phyloP scores from a whole-genome alignment of 2,888 invertebrate genomes.

The Pterostichus niger region DNA sequence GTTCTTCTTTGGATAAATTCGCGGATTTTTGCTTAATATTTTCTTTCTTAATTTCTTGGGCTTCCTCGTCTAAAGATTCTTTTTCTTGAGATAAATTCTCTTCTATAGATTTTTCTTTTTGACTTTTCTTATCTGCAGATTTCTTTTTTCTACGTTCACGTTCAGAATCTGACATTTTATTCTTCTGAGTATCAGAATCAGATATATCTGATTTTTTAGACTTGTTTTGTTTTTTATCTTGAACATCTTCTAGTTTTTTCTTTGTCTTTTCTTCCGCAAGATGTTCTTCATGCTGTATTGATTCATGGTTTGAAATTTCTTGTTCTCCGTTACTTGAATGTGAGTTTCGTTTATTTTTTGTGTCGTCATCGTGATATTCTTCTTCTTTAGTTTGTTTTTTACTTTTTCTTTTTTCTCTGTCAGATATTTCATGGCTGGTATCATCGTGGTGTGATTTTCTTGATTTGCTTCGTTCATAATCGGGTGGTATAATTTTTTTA shows the following conservation, averaged over 20 bases:
- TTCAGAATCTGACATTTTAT: slow-evolving; percentile 63
- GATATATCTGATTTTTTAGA: slow-evolving; percentile 66
- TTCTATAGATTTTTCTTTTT: slow-evolving; percentile 46
- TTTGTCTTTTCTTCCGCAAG: not conserved
- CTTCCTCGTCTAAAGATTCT: slow-evolving; percentile 39
- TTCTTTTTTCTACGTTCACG: slow-evolving; percentile 72
- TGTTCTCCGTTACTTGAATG: slow-evolving; percentile 68
- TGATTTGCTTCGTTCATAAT: not conserved
- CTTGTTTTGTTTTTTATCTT: slow-evolving; percentile 1
- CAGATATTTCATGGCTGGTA: slow-evolving; percentile 19
- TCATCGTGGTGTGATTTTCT: slow-evolving; percentile 12
- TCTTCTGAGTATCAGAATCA: slow-evolving; percentile 68
- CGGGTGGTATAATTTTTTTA: not conserved
- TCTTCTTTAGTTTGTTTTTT: slow-evolving; percentile 71
- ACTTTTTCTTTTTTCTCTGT: slow-evolving; percentile 40
- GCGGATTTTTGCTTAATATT: slow-evolving; percentile 5
- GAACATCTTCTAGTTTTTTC: slow-evolving; percentile 6
- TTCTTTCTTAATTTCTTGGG: slow-evolving; percentile 21
- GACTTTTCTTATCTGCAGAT: slow-evolving; percentile 68
- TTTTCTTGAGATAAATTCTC: slow-evolving; percentile 70
- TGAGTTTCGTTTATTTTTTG: slow-evolving; percentile 73
- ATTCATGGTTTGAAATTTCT: slow-evolving; percentile 38
- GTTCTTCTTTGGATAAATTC: slow-evolving; percentile 4
- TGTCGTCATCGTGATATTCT: slow-evolving; percentile 72
- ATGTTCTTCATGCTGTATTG: slow-evolving; percentile 9